These are phyloP conservation scores for Lepidonotus clava DNA, from an alignment of 2,888 invertebrate species.

Conservation along the genomic window DNA sequence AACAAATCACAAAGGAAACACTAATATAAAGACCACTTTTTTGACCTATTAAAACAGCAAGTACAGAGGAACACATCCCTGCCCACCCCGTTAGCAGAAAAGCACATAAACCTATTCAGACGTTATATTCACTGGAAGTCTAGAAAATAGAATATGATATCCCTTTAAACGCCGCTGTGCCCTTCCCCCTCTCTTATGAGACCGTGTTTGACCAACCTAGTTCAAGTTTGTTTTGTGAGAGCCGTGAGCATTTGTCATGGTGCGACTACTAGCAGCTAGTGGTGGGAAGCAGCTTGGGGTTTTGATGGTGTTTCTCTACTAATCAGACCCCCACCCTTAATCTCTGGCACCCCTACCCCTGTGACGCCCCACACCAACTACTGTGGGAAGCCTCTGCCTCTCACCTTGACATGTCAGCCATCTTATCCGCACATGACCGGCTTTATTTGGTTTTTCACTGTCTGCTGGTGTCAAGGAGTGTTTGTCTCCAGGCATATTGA, in stretches of 20 bases:
- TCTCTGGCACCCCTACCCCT: too few relatives aligned
- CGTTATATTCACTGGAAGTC: background rate
- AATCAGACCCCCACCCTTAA: too few relatives aligned
- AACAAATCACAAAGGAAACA: too few relatives aligned
- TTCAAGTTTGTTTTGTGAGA: slow-evolving; percentile 3
- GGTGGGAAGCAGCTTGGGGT: background rate
- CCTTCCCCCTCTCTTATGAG: slow-evolving; percentile 21
- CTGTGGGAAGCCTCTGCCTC: too few relatives aligned
- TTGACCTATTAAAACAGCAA: too few relatives aligned
- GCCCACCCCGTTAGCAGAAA: too few relatives aligned
- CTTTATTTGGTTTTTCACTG: background rate
- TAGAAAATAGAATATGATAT: slow-evolving; percentile 8
- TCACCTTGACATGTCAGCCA: background rate
- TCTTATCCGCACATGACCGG: too few relatives aligned
- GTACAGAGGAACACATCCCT: too few relatives aligned
- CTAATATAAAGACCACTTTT: too few relatives aligned
- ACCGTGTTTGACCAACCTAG: slow-evolving; percentile 17
- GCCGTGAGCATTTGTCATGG: background rate
- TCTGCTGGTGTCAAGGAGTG: slow-evolving; percentile 14
- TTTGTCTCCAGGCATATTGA: background rate
- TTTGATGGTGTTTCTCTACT: background rate
- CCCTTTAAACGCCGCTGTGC: background rate
- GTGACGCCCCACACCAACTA: too few relatives aligned
- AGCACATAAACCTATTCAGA: background rate
- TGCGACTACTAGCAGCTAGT: background rate